Conservation (phyloP, 2,113 vertebrate genomes). For the Coptodon bakossiorum region DNA sequence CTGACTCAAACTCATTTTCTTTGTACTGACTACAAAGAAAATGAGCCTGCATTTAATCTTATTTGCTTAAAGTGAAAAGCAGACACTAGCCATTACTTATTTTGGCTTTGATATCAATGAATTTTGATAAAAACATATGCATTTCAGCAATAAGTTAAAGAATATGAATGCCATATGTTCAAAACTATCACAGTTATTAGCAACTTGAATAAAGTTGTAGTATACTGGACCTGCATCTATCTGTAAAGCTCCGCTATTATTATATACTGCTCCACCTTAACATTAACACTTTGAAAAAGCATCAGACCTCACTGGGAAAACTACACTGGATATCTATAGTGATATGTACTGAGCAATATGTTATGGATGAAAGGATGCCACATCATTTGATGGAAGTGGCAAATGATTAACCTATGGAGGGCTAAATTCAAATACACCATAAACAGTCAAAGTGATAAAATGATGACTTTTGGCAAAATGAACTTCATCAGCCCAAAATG, state of each 20-base stretch:
- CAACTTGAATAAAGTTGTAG: background rate
- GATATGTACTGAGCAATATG: background rate
- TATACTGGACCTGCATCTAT: background rate
- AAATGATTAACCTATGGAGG: background rate
- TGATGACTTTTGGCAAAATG: too few relatives aligned
- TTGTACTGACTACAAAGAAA: background rate
- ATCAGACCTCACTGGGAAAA: background rate
- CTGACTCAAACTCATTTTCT: background rate
- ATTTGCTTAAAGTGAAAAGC: background rate
- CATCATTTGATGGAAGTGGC: background rate
- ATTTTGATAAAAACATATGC: background rate
- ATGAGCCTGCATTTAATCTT: background rate
- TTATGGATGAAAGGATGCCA: background rate
- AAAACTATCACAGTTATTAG: background rate
- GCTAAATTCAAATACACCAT: background rate
- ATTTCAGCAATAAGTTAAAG: background rate
- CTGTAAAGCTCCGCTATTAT: background rate
- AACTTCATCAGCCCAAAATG: too few relatives aligned
- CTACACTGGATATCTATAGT: background rate
- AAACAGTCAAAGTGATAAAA: background rate
- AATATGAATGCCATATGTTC: background rate
- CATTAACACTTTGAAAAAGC: background rate
- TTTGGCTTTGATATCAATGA: background rate
- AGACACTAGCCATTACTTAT: background rate
- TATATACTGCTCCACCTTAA: background rate